Base-by-base conservation (phyloP, 2,888 invertebrate species). In the Eupithecia dodoneata region DNA sequence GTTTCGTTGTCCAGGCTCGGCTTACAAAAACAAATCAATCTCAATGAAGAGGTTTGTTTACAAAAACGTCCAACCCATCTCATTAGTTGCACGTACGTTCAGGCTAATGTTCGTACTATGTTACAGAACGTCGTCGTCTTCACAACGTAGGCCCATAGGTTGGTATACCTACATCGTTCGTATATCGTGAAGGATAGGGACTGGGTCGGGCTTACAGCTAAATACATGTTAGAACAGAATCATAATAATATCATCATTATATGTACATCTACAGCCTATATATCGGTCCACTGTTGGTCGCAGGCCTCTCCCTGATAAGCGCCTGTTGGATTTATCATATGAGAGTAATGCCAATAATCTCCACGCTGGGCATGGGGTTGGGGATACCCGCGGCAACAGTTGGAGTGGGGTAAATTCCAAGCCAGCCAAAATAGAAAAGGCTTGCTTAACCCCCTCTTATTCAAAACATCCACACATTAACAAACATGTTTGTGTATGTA, bases 11-110 rank as follows among this genome's bases (percentile, higher is more conserved):
- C 70, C n/a, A 41, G 13, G 6, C 65, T 66, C 66, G 12, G 41
- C 42, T 42, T 69, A 13, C 9, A 45, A 70, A 47, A 69, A 70
- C 70, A 70, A 70, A 18, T 30, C 47, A 44, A 69, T 45, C 45
- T 47, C 44, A 69, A 44, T 70, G 47, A 70, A 49, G 9, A 30
- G 59, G 30, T 63, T 63, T 18, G 10, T 30, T 63, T 30, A 63
- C 63, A 10, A 59, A 59, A 59, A n/a, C 59, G 18, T 59, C 63
- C 10, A 10, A 4, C 59, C 18, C 59, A 18, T 55, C n/a, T n/a
- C 55, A 7, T 55, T 0, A 30, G 30, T 30, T 30, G 30, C 30
- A 30, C 30, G 30, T 30, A 30, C 30, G 30, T 15, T 18, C 4
- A 59, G 7, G 18, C 9, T 59, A 18, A 55, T 55, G 55, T 52